A percentile compares a stretch with the other conserved stretches of the same genome.
phyloP scores from a whole-genome alignment of 2,888 invertebrate species.

The Suillia variegata region DNA sequence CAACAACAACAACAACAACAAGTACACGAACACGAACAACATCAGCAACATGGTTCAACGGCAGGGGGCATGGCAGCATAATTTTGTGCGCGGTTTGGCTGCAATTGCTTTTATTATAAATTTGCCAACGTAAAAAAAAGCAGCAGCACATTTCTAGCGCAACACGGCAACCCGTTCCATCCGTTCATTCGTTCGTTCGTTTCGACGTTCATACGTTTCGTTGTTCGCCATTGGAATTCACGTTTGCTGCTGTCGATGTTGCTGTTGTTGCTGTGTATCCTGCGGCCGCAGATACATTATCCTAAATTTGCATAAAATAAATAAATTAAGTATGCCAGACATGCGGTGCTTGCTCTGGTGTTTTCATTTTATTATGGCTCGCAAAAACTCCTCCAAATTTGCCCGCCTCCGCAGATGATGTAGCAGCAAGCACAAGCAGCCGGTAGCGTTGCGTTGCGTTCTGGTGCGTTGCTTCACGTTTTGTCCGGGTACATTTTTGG shows the following conservation, averaged over 20 bases:
- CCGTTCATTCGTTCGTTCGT: not conserved
- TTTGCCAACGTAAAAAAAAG: slow-evolving; percentile 20
- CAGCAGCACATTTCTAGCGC: not conserved
- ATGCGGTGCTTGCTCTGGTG: slow-evolving; percentile 40
- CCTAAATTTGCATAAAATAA: slow-evolving; percentile 59
- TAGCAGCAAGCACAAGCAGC: too few relatives aligned
- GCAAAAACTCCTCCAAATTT: not conserved
- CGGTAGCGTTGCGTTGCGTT: not conserved
- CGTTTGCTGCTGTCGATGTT: slow-evolving; percentile 32
- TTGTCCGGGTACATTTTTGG: not conserved
- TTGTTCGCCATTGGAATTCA: not conserved
- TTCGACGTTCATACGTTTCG: not conserved
- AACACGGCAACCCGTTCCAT: slow-evolving; percentile 1
- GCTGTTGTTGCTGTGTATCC: slow-evolving; percentile 41
- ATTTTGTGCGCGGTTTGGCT: slow-evolving; percentile 52
- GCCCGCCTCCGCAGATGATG: too few relatives aligned
- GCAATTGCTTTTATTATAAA: slow-evolving; percentile 51
- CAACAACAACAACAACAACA: slow-evolving; percentile 1
- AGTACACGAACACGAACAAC: not conserved
- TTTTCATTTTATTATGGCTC: slow-evolving; percentile 1
- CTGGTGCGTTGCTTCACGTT: not conserved
- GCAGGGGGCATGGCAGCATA: slow-evolving; percentile 32
- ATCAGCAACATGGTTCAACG: not conserved
- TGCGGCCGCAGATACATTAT: slow-evolving; percentile 55
- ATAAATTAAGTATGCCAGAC: slow-evolving; percentile 57